Conservation (phyloP, 2,888 invertebrate species). For the Stramonita haemastoma region DNA sequence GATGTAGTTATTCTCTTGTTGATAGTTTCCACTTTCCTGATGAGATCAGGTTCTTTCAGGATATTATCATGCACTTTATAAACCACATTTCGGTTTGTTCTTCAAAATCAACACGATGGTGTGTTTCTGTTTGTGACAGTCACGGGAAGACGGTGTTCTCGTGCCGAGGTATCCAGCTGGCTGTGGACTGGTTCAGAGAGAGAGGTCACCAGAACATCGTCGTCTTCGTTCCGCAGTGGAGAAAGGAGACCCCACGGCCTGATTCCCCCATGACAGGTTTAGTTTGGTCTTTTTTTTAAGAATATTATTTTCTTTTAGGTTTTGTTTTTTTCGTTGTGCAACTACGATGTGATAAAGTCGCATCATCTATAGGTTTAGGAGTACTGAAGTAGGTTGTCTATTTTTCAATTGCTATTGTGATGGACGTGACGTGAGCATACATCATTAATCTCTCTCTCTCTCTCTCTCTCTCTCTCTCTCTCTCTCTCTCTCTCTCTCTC, state of each 20-base stretch:
- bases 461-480: background rate
- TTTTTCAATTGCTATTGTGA: background rate
- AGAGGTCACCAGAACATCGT: constrained; percentile 95
- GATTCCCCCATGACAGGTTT: constrained; percentile 90
- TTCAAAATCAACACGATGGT: too few relatives aligned
- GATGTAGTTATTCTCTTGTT: background rate
- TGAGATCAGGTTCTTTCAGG: too few relatives aligned
- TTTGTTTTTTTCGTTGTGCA: background rate
- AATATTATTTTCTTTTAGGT: background rate
- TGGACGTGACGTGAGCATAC: too few relatives aligned
- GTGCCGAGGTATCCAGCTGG: constrained; percentile 94
- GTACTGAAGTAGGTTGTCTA: background rate
- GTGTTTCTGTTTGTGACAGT: constrained; percentile 54
- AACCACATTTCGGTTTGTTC: too few relatives aligned
- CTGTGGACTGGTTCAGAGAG: constrained; percentile 94
- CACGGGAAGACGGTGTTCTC: constrained; percentile 97
- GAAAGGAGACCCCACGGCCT: constrained; percentile 90
- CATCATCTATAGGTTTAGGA: background rate
- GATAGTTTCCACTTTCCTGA: too few relatives aligned
- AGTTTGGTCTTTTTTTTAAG: constrained; percentile 11
- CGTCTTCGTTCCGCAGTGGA: constrained; percentile 98
- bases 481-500: background rate
- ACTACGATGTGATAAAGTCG: background rate
- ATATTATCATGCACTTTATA: too few relatives aligned
- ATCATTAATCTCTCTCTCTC: background rate